Evolutionary conservation across 2,888 invertebrate species (phyloP), one percentile per base, ranked within the genome.

Genomic region (Parthenolecanium corni): DNA sequence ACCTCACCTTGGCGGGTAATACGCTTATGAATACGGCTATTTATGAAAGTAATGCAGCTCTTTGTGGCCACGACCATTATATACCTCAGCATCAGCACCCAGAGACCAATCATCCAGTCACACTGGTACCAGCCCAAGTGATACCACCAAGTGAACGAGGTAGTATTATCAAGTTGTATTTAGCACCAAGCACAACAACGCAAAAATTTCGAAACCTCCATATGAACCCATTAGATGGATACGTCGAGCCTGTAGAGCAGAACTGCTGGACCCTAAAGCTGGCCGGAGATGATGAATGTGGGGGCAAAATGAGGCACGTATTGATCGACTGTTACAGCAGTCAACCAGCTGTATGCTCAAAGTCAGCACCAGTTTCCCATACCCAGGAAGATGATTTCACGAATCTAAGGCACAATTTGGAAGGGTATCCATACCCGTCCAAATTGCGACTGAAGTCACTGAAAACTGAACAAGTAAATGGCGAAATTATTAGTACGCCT

Each of bases 381-480:
- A 49, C 20, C 21, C 5, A 6, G 9, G n/a, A 21, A 21, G 49
- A 49, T 16, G 46, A 57, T 18, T 38, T 36, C 12, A 16, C 49
- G 23, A 61, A 61, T 61, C 42, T 62, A 52, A 38, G 52, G 25
- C 62, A 52, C 42, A 62, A 62, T 62, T 62, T 62, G 42, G 62
- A 61, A 61, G 61, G 61, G 21, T 61, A 61, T 61, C 61, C 61
- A 25, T 61, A 61, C 38, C 61, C 61, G n/a, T 61, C 61, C 6
- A 61, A 61, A 49, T 31, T 61, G 49, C 49, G 49, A 42, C 25
- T 52, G 42, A 44, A 42, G 25, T 51, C 62, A 40, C 36, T 52
- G 40, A 36, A 51, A 21, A 31, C 38, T 16, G 21, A 23, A 18
- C n/a, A 53, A 20, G 21, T 36, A 20, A 38, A 38, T 38, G 61